These are phyloP conservation scores for Hecatera dysodea DNA, from an alignment of 2,888 invertebrate species.

Conservation along the genomic window DNA sequence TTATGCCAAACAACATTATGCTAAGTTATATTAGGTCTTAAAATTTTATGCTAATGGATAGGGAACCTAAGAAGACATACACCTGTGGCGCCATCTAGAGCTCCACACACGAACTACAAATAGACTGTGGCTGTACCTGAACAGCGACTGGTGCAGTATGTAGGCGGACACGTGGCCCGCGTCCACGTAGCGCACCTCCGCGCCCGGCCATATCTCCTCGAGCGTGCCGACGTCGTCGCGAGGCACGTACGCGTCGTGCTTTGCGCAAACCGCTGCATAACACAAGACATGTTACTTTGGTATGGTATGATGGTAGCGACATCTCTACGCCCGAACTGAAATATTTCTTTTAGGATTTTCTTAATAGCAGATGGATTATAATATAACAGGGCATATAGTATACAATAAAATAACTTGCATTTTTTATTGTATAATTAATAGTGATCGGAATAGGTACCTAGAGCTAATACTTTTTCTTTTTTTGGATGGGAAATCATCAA, in stretches of 20 bases:
- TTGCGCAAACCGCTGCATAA: constrained; percentile 94
- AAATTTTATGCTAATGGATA: too few relatives aligned
- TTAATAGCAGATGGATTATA: too few relatives aligned
- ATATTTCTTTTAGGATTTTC: too few relatives aligned
- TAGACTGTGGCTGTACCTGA: constrained; percentile 91
- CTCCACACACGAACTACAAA: not conserved
- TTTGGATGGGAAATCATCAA: too few relatives aligned
- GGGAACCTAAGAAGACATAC: not conserved
- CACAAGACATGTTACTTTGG: not conserved
- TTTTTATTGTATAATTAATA: too few relatives aligned
- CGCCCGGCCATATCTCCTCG: constrained; percentile 98
- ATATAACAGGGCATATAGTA: too few relatives aligned
- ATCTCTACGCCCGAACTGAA: too few relatives aligned
- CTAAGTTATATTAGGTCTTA: too few relatives aligned
- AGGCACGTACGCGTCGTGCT: constrained; percentile 97
- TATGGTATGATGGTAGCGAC: not conserved
- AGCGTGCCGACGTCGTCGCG: constrained; percentile 95
- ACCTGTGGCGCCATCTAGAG: constrained; percentile 1
- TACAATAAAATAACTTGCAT: too few relatives aligned
- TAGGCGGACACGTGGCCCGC: constrained; percentile 98
- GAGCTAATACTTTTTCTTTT: too few relatives aligned
- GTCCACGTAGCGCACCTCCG: constrained; percentile 96
- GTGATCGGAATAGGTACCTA: too few relatives aligned
- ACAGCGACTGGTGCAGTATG: constrained; percentile 95
- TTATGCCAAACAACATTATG: too few relatives aligned